Conservation (phyloP, 2,797 vertebrate species). For the Coccyzus lansbergi region DNA sequence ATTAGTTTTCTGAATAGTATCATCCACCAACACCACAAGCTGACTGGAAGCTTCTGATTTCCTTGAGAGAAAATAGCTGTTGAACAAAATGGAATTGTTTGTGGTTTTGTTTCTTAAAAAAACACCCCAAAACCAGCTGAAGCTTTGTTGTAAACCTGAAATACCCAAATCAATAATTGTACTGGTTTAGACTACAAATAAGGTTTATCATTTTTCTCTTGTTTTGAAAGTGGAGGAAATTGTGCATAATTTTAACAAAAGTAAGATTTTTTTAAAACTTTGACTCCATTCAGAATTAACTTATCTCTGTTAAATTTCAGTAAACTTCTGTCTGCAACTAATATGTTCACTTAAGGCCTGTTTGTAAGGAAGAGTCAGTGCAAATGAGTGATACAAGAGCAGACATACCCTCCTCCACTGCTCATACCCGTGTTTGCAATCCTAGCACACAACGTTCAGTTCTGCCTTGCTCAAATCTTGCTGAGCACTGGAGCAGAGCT, state of each 20-base stretch:
- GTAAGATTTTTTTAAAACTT: background rate
- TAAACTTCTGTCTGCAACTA: background rate
- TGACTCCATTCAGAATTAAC: background rate
- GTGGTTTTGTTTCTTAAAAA: background rate
- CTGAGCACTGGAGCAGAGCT: background rate
- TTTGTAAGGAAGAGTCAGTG: background rate
- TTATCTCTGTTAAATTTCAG: background rate
- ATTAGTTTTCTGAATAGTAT: background rate
- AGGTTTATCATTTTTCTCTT: background rate
- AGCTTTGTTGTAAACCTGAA: background rate
- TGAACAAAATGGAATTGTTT: background rate
- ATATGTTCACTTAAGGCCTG: background rate
- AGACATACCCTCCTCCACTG: fast-evolving
- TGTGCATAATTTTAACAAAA: background rate
- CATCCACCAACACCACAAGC: background rate
- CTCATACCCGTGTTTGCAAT: background rate
- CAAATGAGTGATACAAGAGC: fast-evolving
- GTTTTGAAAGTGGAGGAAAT: background rate
- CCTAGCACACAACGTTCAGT: no score
- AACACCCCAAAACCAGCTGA: background rate
- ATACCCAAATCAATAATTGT: background rate
- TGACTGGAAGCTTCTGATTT: background rate
- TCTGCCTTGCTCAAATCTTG: background rate
- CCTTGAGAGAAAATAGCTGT: constrained; percentile 21
- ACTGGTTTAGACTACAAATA: background rate